phyloP scores from a whole-genome alignment of 2,113 vertebrate genomes.

The Dolichallabes microphthalmus region DNA sequence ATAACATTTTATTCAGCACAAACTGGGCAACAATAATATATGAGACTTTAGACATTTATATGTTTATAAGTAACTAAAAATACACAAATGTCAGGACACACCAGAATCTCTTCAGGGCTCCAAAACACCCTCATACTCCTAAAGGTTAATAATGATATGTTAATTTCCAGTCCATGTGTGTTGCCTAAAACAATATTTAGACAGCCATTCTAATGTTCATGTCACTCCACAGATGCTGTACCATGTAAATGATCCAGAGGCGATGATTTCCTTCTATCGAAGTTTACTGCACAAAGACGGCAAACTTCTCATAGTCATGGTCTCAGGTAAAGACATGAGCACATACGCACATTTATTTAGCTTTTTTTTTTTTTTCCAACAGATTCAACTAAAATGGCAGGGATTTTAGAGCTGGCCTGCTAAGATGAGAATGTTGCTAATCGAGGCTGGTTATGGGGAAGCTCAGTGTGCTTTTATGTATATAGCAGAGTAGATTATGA shows the following conservation, averaged over 20 bases:
- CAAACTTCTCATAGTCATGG: constrained; percentile 84
- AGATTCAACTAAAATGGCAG: background rate
- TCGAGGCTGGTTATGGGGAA: background rate
- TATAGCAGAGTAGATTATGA: background rate
- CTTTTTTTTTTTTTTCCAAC: background rate
- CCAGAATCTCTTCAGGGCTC: too few species aligned
- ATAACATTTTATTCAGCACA: too few species aligned
- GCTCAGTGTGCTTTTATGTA: background rate
- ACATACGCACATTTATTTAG: background rate
- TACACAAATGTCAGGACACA: too few species aligned
- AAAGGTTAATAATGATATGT: too few species aligned
- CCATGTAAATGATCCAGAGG: constrained; percentile 81
- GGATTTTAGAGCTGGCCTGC: background rate
- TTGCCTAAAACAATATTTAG: too few species aligned
- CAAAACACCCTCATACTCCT: too few species aligned
- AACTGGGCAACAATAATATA: too few species aligned
- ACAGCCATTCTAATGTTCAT: background rate
- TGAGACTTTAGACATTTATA: too few species aligned
- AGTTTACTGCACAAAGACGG: constrained; percentile 76
- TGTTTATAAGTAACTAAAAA: too few species aligned
- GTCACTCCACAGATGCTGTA: constrained; percentile 78
- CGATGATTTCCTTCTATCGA: constrained; percentile 80
- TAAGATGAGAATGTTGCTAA: background rate
- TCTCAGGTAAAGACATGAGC: constrained; percentile 77
- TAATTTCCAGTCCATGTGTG: too few species aligned